Base-by-base conservation (phyloP, 2,888 invertebrate genomes). In the Dynastes maya region DNA sequence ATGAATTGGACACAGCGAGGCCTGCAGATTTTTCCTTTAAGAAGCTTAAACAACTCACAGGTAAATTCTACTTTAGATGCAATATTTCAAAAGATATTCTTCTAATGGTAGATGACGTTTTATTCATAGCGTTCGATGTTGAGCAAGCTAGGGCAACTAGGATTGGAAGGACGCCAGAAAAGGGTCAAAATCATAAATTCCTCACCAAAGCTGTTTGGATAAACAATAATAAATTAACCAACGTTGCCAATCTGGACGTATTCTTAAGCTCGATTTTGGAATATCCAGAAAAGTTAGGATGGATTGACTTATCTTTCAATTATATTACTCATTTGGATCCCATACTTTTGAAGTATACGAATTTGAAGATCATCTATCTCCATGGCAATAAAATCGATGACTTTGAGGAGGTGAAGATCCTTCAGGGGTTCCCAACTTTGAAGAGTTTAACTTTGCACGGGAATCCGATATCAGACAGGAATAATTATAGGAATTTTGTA, bases 371-470 rank as follows among this genome's bases (percentile, higher is more conserved):
- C 63, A 85, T 93, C 5, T 92, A 93, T 84, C 88, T 93, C 13
- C 93, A 93, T 82, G 92, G 92, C 0, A 93, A 93, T 84, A 86
- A 88, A 32, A 90, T 93, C 29, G 85, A 86, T 2, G 88, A 90
- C 79, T 85, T 92, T 68, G 87, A 88, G 6, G 90, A 90, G 78
- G 84, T 92, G 2, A 86, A 89, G 29, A 91, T 91, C 82, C 83
- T 93, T 51, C 84, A 86, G 45, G 81, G 81, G 1, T 83, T 92
- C 40, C 85, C 84, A 11, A 85, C 88, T 40, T 85, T 93, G 13
- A 86, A 88, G 72, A 91, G 90, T n/a, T 85, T 93, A 1, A 91
- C 92, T 0, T 87, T 93, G 29, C 92, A 92, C 82, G 92, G 92
- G 58, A 92, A 92, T 86, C 91, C 91, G 0, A 86, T 91, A 8